These are phyloP conservation scores for Pristionchus japonicus DNA, from an alignment of 2,888 invertebrate genomes.

Conservation along the genomic window DNA sequence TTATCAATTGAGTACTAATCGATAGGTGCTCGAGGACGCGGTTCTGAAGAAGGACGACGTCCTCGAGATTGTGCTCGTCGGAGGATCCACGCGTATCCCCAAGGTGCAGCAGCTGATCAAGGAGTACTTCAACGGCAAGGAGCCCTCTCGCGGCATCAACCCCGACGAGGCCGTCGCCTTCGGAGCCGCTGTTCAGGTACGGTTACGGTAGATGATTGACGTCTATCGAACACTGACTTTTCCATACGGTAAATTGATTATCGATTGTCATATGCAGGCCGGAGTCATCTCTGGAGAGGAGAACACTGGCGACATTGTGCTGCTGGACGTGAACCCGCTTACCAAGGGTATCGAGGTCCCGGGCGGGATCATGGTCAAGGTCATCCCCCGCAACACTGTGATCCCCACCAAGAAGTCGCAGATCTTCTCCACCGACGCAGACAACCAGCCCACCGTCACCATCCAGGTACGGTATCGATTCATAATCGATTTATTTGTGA, in stretches of 20 bases:
- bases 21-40: constrained; percentile 90
- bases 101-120: constrained; percentile 84
- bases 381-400: constrained; percentile 96
- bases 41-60: constrained; percentile 98
- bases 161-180: constrained; percentile 99
- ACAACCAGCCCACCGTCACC: constrained; percentile 98
- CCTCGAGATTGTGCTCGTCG: constrained; percentile 97
- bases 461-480: constrained; percentile 84
- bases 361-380: constrained; percentile 99
- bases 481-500: too few relatives aligned
- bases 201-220: constrained; percentile 83
- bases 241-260: constrained; percentile 73
- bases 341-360: constrained; percentile 99
- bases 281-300: constrained; percentile 97
- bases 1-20: background rate
- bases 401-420: constrained; percentile 99
- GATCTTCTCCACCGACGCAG: constrained; percentile 98
- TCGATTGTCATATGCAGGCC: constrained; percentile 90
- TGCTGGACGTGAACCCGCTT: constrained; percentile 97
- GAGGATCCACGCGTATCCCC: constrained; percentile 98
- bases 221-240: constrained; percentile 78
- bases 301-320: constrained; percentile 87
- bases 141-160: constrained; percentile 88
- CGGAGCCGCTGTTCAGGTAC: constrained; percentile 97
- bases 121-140: constrained; percentile 94